These are phyloP conservation scores for Phaethon lepturus DNA, from an alignment of 2,113 vertebrate species.

Conservation along the genomic window DNA sequence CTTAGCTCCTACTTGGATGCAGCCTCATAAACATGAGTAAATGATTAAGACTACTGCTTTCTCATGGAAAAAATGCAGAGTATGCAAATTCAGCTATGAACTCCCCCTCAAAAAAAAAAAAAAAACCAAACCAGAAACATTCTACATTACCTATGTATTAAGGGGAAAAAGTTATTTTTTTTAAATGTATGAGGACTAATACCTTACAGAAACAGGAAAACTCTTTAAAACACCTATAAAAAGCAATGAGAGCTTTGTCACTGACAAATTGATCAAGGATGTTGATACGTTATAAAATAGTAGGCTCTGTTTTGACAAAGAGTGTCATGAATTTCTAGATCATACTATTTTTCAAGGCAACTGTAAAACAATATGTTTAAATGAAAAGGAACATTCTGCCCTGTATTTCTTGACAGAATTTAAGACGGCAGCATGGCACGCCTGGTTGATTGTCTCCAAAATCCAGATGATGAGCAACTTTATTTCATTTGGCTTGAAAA, in stretches of 20 bases:
- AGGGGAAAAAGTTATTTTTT: not conserved
- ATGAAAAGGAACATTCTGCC: constrained; percentile 23
- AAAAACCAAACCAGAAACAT: not conserved
- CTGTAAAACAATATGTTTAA: constrained; percentile 31
- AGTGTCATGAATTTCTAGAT: not conserved
- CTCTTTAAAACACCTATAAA: not conserved
- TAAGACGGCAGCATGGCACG: not conserved
- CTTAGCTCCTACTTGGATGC: not conserved
- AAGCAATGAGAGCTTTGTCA: not conserved
- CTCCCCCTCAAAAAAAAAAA: not conserved
- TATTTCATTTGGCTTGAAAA: not conserved
- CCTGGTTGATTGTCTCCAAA: not conserved
- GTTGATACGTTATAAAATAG: constrained; percentile 4
- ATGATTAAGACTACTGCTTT: not conserved
- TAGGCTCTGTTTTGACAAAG: constrained; percentile 32
- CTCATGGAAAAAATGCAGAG: not conserved
- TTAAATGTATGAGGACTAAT: not conserved
- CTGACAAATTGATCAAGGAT: not conserved
- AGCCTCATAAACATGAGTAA: constrained; percentile 5
- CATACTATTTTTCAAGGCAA: constrained; percentile 28
- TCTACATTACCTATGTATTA: not conserved
- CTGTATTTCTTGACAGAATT: constrained; percentile 17
- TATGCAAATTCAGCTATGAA: not conserved
- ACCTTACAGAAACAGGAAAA: not conserved
- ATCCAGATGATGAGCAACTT: constrained; percentile 5